Evolutionary conservation across 1,140 invertebrate species (phyloP).

Genomic region (Eufriesea mexicana): DNA sequence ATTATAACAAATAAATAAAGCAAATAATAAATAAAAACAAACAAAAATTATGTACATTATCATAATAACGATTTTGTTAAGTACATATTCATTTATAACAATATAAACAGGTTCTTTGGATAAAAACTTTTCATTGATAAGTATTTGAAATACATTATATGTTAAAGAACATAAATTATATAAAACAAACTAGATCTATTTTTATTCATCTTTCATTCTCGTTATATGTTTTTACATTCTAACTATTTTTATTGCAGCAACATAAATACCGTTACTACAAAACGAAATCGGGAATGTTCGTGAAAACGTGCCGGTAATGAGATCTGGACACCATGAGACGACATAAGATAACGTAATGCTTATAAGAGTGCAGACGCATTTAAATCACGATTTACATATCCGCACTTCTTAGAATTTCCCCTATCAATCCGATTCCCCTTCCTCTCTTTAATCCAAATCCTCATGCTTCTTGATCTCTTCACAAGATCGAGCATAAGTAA

Average conservation of each 20-base stretch:
- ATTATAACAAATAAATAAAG: background rate
- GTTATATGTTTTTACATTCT: background rate
- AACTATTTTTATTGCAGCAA: background rate
- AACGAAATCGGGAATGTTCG: background rate
- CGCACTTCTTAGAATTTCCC: constrained; percentile 56
- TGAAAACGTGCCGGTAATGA: constrained; percentile 49
- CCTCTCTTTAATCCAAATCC: constrained; percentile 18
- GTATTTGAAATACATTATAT: background rate
- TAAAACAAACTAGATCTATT: background rate
- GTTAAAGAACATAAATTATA: background rate
- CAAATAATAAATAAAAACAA: background rate
- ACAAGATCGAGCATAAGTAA: constrained; percentile 36
- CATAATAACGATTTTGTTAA: background rate
- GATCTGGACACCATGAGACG: constrained; percentile 51
- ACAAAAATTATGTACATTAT: background rate
- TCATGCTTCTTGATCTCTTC: constrained; percentile 36
- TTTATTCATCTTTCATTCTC: background rate
- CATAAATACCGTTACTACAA: background rate
- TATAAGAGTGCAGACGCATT: constrained; percentile 48
- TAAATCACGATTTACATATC: constrained; percentile 51
- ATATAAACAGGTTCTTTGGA: background rate
- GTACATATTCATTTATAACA: background rate
- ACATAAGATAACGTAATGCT: constrained; percentile 55
- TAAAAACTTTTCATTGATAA: background rate
- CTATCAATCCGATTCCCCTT: constrained; percentile 45